phyloP scores from a whole-genome alignment of 2,113 vertebrate species.

The Mohoua ochrocephala region DNA sequence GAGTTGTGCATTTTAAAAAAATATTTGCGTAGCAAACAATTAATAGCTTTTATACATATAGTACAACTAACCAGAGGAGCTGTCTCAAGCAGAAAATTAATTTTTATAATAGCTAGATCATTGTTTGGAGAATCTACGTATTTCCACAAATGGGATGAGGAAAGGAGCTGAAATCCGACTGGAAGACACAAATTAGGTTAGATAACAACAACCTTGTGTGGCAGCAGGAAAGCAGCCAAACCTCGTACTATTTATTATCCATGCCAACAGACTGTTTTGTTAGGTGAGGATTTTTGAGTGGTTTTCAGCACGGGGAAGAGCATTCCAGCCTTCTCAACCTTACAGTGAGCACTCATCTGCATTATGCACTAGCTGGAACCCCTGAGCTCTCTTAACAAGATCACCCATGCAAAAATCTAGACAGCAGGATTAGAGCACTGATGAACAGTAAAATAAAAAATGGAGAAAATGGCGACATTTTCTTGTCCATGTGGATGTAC shows the following conservation, averaged over 20 bases:
- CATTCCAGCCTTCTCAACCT: background rate
- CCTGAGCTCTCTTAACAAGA: background rate
- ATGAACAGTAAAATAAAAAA: background rate
- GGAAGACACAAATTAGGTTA: constrained; percentile 16
- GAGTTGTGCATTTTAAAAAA: background rate
- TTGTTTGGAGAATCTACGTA: background rate
- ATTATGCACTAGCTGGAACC: background rate
- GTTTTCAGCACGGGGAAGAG: background rate
- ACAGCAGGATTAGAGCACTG: background rate
- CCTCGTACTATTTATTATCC: background rate
- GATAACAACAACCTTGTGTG: background rate
- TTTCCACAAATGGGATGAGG: background rate
- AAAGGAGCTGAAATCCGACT: background rate
- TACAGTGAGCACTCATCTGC: background rate
- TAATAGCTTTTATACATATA: background rate
- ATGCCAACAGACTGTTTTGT: background rate
- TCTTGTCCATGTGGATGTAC: background rate
- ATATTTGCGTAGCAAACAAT: background rate
- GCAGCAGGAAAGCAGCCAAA: constrained; percentile 8
- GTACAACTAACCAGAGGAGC: background rate
- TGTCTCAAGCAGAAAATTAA: background rate
- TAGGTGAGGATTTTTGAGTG: background rate
- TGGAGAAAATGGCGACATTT: background rate
- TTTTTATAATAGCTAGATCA: background rate
- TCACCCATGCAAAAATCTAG: background rate